A percentile compares a stretch with the other conserved stretches of the same genome.
phyloP scores from a whole-genome alignment of 2,797 vertebrate genomes.

The Muraenolepis orangiensis region DNA sequence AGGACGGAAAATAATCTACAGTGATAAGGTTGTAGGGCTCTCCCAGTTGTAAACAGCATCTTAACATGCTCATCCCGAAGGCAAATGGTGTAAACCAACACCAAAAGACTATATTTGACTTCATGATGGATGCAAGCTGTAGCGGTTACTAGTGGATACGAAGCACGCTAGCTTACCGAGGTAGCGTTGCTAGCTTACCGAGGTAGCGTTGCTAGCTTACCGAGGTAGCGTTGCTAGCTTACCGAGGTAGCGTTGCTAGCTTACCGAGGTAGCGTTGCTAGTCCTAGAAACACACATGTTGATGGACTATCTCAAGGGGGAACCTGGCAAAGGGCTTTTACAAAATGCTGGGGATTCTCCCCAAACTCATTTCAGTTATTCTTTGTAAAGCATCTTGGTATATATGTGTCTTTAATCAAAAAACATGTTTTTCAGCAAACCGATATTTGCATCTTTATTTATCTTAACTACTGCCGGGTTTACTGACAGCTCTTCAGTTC shows the following conservation, averaged over 20 bases:
- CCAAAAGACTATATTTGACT: neutral
- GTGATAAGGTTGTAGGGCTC: slow-evolving; percentile 34
- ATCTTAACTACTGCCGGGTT: neutral
- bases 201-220: neutral
- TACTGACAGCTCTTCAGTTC: neutral
- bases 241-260: no score
- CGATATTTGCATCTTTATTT: neutral
- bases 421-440: neutral
- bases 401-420: neutral
- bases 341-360: neutral
- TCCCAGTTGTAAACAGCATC: slow-evolving; percentile 44
- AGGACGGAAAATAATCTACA: slow-evolving; percentile 45
- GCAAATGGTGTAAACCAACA: slow-evolving; percentile 42
- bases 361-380: neutral
- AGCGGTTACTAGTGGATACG: neutral
- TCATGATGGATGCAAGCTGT: neutral
- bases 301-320: neutral
- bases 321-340: neutral
- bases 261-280: neutral
- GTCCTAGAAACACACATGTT: neutral
- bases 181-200: no score
- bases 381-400: slow-evolving; percentile 38
- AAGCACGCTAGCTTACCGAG: neutral
- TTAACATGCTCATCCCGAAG: slow-evolving; percentile 54
- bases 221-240: neutral